Evolutionary conservation across 1,140 invertebrate species (phyloP).

Genomic region (Neelides sp.): DNA sequence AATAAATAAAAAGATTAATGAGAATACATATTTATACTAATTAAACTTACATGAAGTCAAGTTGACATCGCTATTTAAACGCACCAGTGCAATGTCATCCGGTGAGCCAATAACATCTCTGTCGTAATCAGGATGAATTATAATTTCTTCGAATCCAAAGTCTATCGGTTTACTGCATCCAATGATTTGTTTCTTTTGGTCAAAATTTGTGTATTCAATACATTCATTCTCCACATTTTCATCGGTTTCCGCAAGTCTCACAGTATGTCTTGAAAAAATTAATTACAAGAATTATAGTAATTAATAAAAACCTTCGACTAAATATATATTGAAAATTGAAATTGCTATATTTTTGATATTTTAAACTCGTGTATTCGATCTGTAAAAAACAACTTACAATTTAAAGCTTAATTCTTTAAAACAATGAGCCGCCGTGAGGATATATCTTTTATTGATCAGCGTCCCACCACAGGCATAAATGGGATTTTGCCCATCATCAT

Average conservation of each 20-base stretch:
- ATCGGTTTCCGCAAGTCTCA: conserved; percentile 20
- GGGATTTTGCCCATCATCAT: neutral
- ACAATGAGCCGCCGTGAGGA: conserved; percentile 22
- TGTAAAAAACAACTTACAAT: no score
- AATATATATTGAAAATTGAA: no score
- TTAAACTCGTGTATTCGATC: no score
- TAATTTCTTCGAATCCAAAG: conserved; percentile 10
- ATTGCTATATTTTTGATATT: no score
- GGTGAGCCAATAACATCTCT: conserved; percentile 8
- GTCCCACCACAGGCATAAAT: neutral
- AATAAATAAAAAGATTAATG: neutral
- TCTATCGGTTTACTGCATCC: conserved; percentile 10
- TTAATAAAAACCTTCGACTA: no score
- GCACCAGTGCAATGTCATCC: conserved; percentile 25
- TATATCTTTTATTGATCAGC: conserved; percentile 13
- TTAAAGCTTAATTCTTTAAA: conserved; percentile 11
- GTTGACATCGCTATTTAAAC: conserved; percentile 20
- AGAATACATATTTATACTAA: neutral
- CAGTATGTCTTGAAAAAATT: conserved; percentile 3
- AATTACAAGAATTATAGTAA: neutral
- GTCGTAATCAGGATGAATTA: conserved; percentile 19
- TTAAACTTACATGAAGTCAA: conserved; percentile 23
- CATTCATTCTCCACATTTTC: conserved; percentile 18
- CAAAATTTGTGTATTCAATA: neutral
- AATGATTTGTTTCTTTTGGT: neutral